phyloP scores from a whole-genome alignment of 1,140 invertebrate genomes.

The Piezodorus guildinii region DNA sequence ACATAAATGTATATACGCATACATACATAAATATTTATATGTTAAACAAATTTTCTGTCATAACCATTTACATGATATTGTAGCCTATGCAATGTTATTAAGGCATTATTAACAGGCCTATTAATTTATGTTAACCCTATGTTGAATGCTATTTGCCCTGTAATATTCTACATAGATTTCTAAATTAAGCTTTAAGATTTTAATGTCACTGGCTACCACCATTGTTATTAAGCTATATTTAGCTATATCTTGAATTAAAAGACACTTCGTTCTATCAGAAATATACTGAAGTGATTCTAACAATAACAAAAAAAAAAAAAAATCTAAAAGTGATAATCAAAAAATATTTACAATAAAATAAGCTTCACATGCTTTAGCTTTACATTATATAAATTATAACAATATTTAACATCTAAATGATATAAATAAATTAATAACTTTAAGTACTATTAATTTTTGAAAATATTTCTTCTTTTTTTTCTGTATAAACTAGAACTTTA shows the following conservation, averaged over 20 bases:
- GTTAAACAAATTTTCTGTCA: slow-evolving; percentile 14
- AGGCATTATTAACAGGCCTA: slow-evolving; percentile 23
- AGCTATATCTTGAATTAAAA: slow-evolving; percentile 15
- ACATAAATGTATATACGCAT: no score
- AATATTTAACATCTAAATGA: slow-evolving; percentile 10
- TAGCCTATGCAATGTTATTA: slow-evolving; percentile 23
- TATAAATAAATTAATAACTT: slow-evolving; percentile 4
- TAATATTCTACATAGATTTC: slow-evolving; percentile 21
- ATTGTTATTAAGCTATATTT: slow-evolving; percentile 18
- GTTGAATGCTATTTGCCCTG: slow-evolving; percentile 20
- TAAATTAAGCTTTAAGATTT: slow-evolving; percentile 22
- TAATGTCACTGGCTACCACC: slow-evolving; percentile 13
- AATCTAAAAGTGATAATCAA: neutral
- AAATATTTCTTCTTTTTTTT: slow-evolving; percentile 14
- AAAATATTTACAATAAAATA: slow-evolving; percentile 14
- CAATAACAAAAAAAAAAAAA: slow-evolving; percentile 17
- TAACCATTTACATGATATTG: slow-evolving; percentile 20
- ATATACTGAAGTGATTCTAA: slow-evolving; percentile 14
- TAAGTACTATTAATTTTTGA: no score
- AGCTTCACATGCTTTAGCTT: slow-evolving; percentile 8
- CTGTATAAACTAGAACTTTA: slow-evolving; percentile 15
- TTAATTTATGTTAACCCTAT: slow-evolving; percentile 17
- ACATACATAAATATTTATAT: slow-evolving; percentile 16
- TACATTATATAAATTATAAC: slow-evolving; percentile 2
- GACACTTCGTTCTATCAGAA: slow-evolving; percentile 21